These are phyloP conservation scores for Macaria notata DNA, from an alignment of 2,888 invertebrate species.

Conservation along the genomic window DNA sequence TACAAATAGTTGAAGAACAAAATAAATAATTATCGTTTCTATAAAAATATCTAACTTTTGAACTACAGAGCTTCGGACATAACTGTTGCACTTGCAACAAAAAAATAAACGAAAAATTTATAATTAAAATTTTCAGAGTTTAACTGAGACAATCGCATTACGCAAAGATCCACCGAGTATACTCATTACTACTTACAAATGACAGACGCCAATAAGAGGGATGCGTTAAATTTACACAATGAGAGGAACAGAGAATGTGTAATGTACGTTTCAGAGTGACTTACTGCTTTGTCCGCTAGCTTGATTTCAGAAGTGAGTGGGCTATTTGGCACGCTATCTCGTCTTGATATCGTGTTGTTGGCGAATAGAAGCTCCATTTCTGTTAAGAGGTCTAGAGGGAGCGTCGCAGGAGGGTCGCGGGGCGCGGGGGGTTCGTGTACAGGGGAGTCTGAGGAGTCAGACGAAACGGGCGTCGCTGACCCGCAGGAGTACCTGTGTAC, in stretches of 20 bases:
- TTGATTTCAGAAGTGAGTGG: constrained; percentile 53
- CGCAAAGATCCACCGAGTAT: background rate
- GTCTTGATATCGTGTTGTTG: constrained; percentile 50
- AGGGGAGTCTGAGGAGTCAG: constrained; percentile 65
- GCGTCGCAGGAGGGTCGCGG: constrained; percentile 50
- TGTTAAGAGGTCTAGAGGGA: constrained; percentile 69
- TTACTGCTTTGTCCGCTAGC: constrained; percentile 67
- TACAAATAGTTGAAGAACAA: too few relatives aligned
- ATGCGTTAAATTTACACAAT: constrained; percentile 9
- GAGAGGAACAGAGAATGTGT: background rate
- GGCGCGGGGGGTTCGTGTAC: constrained; percentile 48
- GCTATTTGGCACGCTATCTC: constrained; percentile 62
- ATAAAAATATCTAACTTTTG: too few relatives aligned
- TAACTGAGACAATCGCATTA: background rate
- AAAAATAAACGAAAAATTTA: too few relatives aligned
- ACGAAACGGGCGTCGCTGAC: constrained; percentile 70
- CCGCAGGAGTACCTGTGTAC: constrained; percentile 72
- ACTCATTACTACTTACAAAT: constrained; percentile 5
- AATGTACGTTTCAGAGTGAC: constrained; percentile 32
- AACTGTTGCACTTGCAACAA: too few relatives aligned
- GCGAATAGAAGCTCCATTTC: constrained; percentile 72
- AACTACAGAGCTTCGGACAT: too few relatives aligned
- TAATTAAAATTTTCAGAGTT: too few relatives aligned
- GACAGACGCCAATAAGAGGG: constrained; percentile 22
- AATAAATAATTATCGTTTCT: too few relatives aligned